Conservation (phyloP, 2,888 invertebrate genomes). For the Acleris holmiana region DNA sequence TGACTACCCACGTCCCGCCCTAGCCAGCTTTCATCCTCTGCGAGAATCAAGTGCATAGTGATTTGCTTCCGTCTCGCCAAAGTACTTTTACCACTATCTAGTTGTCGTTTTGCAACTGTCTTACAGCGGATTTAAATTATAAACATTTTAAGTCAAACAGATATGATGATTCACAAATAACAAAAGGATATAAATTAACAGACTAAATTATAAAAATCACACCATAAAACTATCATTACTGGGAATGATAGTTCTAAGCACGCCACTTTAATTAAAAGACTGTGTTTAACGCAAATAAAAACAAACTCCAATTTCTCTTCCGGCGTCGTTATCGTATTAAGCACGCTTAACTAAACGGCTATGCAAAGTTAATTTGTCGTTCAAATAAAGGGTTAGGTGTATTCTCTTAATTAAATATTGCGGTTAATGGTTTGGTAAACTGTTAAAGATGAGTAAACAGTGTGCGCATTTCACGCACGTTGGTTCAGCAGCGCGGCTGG, state of each 20-base stretch:
- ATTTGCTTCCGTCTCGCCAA: constrained; percentile 57
- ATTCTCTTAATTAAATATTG: constrained; percentile 52
- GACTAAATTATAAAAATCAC: background rate
- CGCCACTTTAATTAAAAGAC: background rate
- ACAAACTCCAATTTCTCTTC: constrained; percentile 11
- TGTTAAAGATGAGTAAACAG: constrained; percentile 63
- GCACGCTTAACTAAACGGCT: constrained; percentile 22
- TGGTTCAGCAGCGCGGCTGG: constrained; percentile 58
- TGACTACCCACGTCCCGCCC: constrained; percentile 54
- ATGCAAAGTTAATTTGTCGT: constrained; percentile 41
- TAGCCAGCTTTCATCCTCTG: constrained; percentile 54
- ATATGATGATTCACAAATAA: too few species aligned
- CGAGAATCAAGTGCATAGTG: constrained; percentile 63
- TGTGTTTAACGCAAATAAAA: constrained; percentile 1
- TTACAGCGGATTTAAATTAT: too few species aligned
- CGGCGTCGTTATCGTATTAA: background rate
- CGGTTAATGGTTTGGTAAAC: constrained; percentile 66
- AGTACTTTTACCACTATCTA: constrained; percentile 56
- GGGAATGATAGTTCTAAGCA: background rate
- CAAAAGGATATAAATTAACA: too few species aligned
- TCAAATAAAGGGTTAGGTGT: constrained; percentile 44
- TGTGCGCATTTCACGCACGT: constrained; percentile 62
- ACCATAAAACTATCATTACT: background rate
- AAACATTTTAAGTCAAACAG: too few species aligned
- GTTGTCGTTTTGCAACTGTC: constrained; percentile 22